Conservation (phyloP, 23 tunicate species). For the Styela plicata region DNA sequence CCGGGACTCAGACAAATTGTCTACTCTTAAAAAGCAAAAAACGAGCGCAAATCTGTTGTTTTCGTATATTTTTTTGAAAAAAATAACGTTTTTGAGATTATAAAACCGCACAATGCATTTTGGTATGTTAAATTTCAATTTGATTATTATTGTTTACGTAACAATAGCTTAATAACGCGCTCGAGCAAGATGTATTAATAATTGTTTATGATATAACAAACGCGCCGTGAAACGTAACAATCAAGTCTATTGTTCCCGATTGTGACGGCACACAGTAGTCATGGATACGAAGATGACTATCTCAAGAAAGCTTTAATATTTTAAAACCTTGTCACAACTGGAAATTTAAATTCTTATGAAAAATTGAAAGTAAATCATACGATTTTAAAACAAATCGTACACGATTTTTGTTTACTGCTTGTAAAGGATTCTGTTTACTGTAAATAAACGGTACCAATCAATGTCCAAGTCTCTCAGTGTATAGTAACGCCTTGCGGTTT, state of each 20-base stretch:
- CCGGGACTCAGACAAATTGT: too few relatives aligned
- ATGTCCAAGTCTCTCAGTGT: too few relatives aligned
- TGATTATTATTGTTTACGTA: neutral
- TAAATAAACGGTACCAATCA: too few relatives aligned
- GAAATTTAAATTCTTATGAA: neutral
- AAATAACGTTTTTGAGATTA: neutral
- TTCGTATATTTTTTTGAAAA: too few relatives aligned
- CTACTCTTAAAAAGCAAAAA: too few relatives aligned
- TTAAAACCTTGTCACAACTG: neutral
- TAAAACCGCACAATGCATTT: neutral
- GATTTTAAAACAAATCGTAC: too few relatives aligned
- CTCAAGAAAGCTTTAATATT: neutral
- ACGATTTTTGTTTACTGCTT: too few relatives aligned
- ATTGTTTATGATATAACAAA: neutral
- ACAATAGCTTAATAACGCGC: neutral
- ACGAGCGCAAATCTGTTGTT: too few relatives aligned
- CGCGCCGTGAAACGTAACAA: neutral
- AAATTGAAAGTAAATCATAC: too few relatives aligned
- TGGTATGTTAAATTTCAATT: neutral
- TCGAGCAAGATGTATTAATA: neutral
- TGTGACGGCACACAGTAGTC: neutral
- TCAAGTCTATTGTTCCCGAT: neutral
- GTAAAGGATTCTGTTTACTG: too few relatives aligned
- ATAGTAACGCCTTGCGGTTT: too few relatives aligned
- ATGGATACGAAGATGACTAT: neutral